phyloP scores from a whole-genome alignment of 2,797 vertebrate species.

The Tauraco hartlaubi region DNA sequence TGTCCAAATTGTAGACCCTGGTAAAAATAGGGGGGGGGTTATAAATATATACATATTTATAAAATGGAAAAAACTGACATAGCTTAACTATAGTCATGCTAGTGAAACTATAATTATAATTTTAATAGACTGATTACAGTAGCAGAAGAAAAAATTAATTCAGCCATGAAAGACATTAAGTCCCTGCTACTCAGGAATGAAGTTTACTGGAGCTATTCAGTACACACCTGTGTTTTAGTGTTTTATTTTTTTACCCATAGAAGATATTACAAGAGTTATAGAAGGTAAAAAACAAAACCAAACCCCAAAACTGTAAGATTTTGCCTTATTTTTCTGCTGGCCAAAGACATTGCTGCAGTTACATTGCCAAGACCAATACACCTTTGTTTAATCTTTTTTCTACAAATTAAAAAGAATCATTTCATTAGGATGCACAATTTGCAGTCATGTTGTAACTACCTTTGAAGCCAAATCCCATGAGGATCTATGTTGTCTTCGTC shows the following conservation, averaged over 20 bases:
- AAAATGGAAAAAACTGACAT: slow-evolving; percentile 6
- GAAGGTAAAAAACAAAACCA: not conserved
- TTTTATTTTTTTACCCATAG: not conserved
- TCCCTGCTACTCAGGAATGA: not conserved
- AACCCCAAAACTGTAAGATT: not conserved
- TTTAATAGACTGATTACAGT: slow-evolving; percentile 5
- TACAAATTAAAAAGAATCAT: not conserved
- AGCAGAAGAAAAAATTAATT: slow-evolving; percentile 10
- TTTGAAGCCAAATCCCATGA: not conserved
- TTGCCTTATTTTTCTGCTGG: not conserved
- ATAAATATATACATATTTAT: not conserved
- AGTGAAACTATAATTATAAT: slow-evolving; percentile 14
- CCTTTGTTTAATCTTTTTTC: not conserved
- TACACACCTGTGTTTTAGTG: not conserved
- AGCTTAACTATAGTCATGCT: not conserved
- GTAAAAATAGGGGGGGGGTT: not conserved
- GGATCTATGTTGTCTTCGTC: not conserved
- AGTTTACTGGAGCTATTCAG: not conserved
- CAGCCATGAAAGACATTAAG: not conserved
- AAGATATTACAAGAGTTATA: not conserved
- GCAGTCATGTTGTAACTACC: not conserved
- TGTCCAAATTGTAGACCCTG: not conserved
- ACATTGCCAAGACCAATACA: not conserved
- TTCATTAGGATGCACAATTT: not conserved
- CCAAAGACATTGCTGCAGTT: not conserved